Base-by-base conservation (phyloP, 2,797 vertebrate genomes). In the Nyctibius grandis region DNA sequence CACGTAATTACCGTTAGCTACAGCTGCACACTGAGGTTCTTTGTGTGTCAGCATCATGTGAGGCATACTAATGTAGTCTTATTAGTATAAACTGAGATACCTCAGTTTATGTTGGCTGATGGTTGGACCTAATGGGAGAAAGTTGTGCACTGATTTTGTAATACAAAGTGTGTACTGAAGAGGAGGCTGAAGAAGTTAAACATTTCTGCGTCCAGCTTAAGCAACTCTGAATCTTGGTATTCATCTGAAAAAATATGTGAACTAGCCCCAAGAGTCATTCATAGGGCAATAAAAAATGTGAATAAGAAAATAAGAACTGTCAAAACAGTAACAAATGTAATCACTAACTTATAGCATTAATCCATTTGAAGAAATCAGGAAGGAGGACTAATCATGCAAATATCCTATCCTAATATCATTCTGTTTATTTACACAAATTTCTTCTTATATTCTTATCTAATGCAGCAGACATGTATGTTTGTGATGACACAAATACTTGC, bases 1-100 rank as follows among this genome's bases (percentile, higher is more conserved):
- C 4, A 5, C 3, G 15, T 3, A 83, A 57, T 74, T 69, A 6
- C 6, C 2, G 1, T 16, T 3, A 53, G 13, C 25, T 44, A 3
- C 1, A 57, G n/a, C 23, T 77, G 56, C 15, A 81, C 47, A 16
- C 22, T 17, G 17, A 36, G 17, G 33, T 28, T 29, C 26, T 80
- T 56, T 47, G 25, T 53, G 50, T 9, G 22, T n/a, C 54, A 65
- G 42, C 33, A 47, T 16, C 48, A 19, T 1, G 0, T 8, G 6
- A 64, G n/a, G 15, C 13, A 14, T 14, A 25, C 12, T 47, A 22
- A 59, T 15, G 33, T 18, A 51, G 42, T 25, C 36, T 6, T 42
- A 0, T 6, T 31, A 57, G 10, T 18, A 73, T 8, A 36, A 79
- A 93, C 31, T 38, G 65, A 80, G 16, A 18, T n/a, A 56, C 29